phyloP scores from a whole-genome alignment of 2,888 invertebrate genomes.

The Apodemia mormo region DNA sequence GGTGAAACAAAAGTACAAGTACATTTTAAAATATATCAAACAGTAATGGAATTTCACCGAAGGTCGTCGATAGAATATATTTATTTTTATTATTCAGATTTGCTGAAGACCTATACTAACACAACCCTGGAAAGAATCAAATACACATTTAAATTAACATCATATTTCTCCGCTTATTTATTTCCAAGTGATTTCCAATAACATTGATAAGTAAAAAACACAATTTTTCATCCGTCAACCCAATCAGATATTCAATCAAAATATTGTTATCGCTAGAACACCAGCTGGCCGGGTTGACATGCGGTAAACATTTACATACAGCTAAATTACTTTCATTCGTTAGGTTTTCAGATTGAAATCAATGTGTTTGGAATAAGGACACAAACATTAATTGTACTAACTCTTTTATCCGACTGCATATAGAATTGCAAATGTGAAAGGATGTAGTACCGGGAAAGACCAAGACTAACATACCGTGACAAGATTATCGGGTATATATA shows the following conservation, averaged over 20 bases:
- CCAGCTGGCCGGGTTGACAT: not conserved
- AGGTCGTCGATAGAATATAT: no score
- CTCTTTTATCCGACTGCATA: no score
- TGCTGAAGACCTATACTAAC: not conserved
- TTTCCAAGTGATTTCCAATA: constrained; percentile 2
- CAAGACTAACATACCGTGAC: no score
- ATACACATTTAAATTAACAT: not conserved
- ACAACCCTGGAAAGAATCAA: not conserved
- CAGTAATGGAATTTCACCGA: no score
- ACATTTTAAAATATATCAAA: no score
- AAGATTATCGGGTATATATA: no score
- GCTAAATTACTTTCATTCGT: constrained; percentile 25
- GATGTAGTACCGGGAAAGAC: no score
- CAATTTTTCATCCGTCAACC: constrained; percentile 9
- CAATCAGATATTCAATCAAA: constrained; percentile 45
- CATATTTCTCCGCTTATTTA: not conserved
- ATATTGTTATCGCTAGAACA: constrained; percentile 38
- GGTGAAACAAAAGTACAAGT: no score
- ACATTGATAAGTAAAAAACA: constrained; percentile 19
- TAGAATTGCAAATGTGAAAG: no score
- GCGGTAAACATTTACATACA: constrained; percentile 25
- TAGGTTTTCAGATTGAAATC: constrained; percentile 7
- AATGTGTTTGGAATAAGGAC: not conserved
- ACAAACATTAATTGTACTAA: no score
- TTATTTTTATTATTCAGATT: no score